These are phyloP conservation scores for Pseudocheirus occidentalis DNA, from an alignment of 2,797 vertebrate species.

Conservation along the genomic window DNA sequence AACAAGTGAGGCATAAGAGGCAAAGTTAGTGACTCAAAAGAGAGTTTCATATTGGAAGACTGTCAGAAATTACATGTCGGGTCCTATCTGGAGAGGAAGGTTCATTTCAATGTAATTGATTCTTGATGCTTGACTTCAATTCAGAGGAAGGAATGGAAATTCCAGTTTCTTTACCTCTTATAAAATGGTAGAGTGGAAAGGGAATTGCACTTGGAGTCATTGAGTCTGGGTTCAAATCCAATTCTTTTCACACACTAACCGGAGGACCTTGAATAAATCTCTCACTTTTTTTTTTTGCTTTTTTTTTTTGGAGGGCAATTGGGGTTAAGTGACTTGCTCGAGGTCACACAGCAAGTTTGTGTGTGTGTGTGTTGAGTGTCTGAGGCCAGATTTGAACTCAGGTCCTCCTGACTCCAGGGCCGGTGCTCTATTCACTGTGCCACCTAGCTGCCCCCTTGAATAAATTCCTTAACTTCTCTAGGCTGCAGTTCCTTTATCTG, in stretches of 20 bases:
- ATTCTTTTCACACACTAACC: background rate
- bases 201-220: background rate
- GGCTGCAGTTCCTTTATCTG: background rate
- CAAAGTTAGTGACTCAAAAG: background rate
- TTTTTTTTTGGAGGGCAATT: no score
- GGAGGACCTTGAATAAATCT: background rate
- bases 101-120: background rate
- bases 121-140: background rate
- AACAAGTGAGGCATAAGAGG: background rate
- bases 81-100: conserved; percentile 10
- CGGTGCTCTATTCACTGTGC: no score
- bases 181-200: background rate
- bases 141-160: background rate
- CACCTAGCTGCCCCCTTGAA: no score
- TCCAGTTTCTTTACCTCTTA: background rate
- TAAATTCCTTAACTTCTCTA: background rate
- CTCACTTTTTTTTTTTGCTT: no score
- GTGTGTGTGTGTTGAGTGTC: no score
- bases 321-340: no score
- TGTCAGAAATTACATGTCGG: background rate
- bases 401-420: no score
- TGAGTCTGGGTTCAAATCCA: background rate
- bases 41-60: background rate
- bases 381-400: no score
- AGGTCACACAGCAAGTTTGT: no score